Evolutionary conservation across 2,888 invertebrate species (phyloP), one percentile per base, ranked within the genome.

Genomic region (Agrotis segetum): DNA sequence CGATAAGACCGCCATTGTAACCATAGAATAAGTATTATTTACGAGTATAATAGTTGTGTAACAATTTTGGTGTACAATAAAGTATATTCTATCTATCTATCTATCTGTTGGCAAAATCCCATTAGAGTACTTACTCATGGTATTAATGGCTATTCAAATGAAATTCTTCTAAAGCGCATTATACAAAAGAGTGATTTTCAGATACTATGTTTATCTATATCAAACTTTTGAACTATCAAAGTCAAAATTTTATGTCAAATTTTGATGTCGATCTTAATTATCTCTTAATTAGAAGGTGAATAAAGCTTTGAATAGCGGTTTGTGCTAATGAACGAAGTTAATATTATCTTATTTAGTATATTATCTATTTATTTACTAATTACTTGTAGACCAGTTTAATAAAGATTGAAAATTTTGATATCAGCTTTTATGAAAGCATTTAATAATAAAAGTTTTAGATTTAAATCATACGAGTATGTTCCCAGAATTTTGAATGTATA

Each of bases 221-320:
- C 1, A 44, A 44, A 3, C 24, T n/a, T 56, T 68, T 68, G 47
- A 40, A 47, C 34, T 34, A 16, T 34, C 34, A 34, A 49, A 52
- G n/a, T 14, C 16, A 7, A 40, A 19, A 60, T n/a, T n/a, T n/a
- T 5, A 40, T 29, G n/a, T 6, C 19, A 2, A 21, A 16, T 16
- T 53, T 29, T 19, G 11, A 49, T 3, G 5, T 29, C 24, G 1
- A 24, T 76, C 21, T 16, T 58, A 50, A 52, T 74, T 52, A 40
- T 19, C 14, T 40, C 6, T 2, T 55, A 60, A 55, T 46, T 2
- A 53, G 14, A 34, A 53, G 29, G 46, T 46, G 17, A 60, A 34
- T 46, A 19, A 60, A 19, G 46, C n/a, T 55, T 50, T 17, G 44
- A 59, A 16, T n/a, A 49, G 34, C 40, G 60, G 40, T 19, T 46